Evolutionary conservation across 2,797 vertebrate species (phyloP).

Genomic region (Hylomyscus alleni): DNA sequence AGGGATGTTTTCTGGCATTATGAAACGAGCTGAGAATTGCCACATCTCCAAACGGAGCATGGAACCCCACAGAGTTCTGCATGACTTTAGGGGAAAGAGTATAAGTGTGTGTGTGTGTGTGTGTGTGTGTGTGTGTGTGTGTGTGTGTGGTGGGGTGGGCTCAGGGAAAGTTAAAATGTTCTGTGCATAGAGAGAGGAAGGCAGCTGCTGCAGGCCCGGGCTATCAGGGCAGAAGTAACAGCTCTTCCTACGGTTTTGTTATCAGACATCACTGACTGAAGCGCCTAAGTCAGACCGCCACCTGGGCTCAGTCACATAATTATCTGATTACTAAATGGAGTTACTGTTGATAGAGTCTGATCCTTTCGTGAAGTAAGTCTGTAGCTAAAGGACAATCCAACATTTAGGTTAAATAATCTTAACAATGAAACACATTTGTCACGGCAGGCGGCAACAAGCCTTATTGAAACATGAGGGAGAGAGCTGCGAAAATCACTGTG

Average conservation of each 20-base stretch:
- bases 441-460: background rate
- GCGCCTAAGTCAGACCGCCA: background rate
- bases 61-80: background rate
- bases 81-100: conserved; percentile 21
- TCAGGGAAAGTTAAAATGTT: background rate
- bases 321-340: background rate
- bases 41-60: background rate
- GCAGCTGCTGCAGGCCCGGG: background rate
- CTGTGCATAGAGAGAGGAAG: background rate
- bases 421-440: conserved; percentile 27
- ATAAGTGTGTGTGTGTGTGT: background rate
- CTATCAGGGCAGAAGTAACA: background rate
- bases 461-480: conserved; percentile 27
- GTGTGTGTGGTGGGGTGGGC: background rate
- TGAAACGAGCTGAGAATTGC: background rate
- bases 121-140: background rate
- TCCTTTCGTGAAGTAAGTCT: background rate
- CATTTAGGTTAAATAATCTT: conserved; percentile 26
- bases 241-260: background rate
- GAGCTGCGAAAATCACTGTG: conserved; percentile 2
- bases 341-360: background rate
- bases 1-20: background rate
- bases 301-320: background rate
- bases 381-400: background rate
- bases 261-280: background rate